These are phyloP conservation scores for Pongo abelii DNA, from an alignment of 2,113 vertebrate species.

Conservation along the genomic window DNA sequence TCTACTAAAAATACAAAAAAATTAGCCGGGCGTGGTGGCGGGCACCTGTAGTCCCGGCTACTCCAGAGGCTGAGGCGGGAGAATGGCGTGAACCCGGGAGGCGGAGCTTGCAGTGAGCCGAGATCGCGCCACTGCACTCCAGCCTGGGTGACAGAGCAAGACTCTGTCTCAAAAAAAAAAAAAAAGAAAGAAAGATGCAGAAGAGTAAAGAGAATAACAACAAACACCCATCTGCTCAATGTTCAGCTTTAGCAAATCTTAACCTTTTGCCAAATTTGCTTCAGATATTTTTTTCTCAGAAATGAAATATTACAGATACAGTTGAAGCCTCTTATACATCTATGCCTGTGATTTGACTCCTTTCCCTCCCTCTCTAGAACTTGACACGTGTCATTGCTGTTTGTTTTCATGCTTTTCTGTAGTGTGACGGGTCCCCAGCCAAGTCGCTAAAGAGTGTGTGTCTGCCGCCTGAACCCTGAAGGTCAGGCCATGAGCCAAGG, in stretches of 20 bases:
- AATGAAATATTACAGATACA: not conserved
- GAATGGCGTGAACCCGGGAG: accelerated
- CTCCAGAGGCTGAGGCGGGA: too few species aligned
- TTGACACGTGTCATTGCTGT: not conserved
- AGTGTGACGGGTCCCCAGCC: too few species aligned
- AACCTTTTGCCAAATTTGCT: not conserved
- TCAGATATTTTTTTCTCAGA: not conserved
- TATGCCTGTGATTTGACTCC: not conserved
- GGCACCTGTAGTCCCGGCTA: too few species aligned
- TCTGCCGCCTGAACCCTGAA: too few species aligned
- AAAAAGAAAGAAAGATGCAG: not conserved
- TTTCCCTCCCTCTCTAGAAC: not conserved
- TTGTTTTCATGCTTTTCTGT: not conserved
- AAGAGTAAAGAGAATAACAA: not conserved
- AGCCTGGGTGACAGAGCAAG: too few species aligned
- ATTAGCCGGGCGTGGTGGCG: too few species aligned
- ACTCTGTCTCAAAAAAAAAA: too few species aligned
- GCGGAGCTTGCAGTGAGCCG: too few species aligned
- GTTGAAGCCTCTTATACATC: not conserved
- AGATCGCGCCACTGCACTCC: accelerated
- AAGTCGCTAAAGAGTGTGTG: too few species aligned
- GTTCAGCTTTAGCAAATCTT: not conserved
- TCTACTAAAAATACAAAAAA: too few species aligned
- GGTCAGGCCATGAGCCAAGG: too few species aligned
- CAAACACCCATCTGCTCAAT: not conserved